Base-by-base conservation (phyloP, 2,888 invertebrate genomes). In the Dendrolimus houi region DNA sequence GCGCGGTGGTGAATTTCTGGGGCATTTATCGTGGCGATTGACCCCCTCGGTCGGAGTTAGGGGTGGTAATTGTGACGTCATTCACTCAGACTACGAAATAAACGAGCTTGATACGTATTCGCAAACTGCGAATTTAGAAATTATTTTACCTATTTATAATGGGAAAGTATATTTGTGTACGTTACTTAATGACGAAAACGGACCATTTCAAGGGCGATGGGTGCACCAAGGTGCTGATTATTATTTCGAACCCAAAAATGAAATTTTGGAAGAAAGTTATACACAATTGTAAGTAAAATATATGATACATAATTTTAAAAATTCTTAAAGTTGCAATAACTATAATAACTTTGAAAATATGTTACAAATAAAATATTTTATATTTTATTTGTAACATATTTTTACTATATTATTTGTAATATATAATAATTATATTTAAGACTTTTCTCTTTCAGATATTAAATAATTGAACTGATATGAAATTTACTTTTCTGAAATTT, bases 161-260 rank as follows among this genome's bases (percentile, higher is more conserved):
- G 77, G 67, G 9, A 86, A 74, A 76, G 74, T 84, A 65, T 87
- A 72, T 68, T 87, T 84, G 71, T 91, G 83, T 76, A 72, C 80
- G 61, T 81, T 68, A 60, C 68, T 81, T 62, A 77, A 65, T 59
- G 72, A 66, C 54, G 68, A 64, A 59, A 80, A 71, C 62, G 69
- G 62, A 55, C 81, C 82, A 3, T 79, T 82, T 54, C 74, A 75
- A 57, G 83, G 82, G 8, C 74, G 72, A 59, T 92, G 92, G 92
- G 74, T 85, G 62, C 92, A 92, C 70, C 92, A 92, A 72, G 92
- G 92, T 52, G 69, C 69, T 52, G 72, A 84, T 54, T 64, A 91
- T 70, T 85, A 70, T 70, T 71, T 92, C 65, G 80, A 87, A 52
- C 81, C 81, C 6, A 69, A 65, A 63, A 70, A 65, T 53, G 77